Base-by-base conservation (phyloP, 2,113 vertebrate genomes). In the Origma solitaria region DNA sequence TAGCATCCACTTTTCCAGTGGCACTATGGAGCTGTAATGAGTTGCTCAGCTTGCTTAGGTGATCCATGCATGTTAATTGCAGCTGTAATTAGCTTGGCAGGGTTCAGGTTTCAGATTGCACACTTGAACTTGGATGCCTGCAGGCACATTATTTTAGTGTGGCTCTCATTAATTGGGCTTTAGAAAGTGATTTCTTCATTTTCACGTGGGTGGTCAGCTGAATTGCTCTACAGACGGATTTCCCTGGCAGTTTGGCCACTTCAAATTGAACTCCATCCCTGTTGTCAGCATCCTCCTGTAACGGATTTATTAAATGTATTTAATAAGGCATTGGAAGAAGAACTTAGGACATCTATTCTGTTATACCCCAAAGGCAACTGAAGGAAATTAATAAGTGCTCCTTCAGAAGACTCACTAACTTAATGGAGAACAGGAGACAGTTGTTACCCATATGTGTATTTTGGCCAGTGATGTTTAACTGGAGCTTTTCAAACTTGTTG, bases 11-110 rank as follows among this genome's bases (percentile, higher is more conserved):
- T 76, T 88, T 38, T 31, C 23, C 3, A 13, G 42, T 30, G 35
- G 40, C 31, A 15, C n/a, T 54, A 0, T 27, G 33, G 35, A 86
- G n/a, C 33, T 85, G 6, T 71, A 60, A 27, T 44, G 40, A 62
- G 57, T 77, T 93, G 16, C 28, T 85, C 31, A 42, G 15, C 45
- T 85, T 83, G 44, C 71, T 16, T 57, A 33, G 68, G 35, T 73
- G 54, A 86, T 77, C 31, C 0, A 0, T 77, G 62, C 57, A 27
- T 90, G 78, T 82, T 91, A 82, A 82, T 60, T 76, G 53, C 31
- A 61, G 6, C 49, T 80, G 71, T 57, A 94, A 89, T 75, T 89
- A 92, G 44, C 73, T 58, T 31, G 35, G 37, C 56, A 83, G 31
- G 17, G 17, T 71, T 94, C 45, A 58, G 16, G 40, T 70, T 96